Conservation (phyloP, 2,888 invertebrate species). For the Theristus sp. region DNA sequence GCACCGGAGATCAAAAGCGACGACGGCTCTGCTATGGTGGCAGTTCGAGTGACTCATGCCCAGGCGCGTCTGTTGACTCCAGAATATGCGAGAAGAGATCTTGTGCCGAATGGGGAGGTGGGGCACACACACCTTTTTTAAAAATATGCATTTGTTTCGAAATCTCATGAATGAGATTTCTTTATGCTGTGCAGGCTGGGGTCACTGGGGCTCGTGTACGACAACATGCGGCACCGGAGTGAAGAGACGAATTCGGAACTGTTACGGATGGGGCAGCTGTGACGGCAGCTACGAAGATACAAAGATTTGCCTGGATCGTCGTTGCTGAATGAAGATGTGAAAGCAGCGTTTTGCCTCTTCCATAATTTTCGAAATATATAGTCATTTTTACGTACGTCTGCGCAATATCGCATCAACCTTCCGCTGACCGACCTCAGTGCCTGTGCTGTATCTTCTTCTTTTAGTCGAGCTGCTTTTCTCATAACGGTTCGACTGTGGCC, state of each 20-base stretch:
- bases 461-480: no score
- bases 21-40: conserved; percentile 21
- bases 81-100: conserved; percentile 20
- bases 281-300: conserved; percentile 12
- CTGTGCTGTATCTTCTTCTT: no score
- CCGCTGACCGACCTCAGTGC: no score
- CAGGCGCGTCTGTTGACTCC: conserved; percentile 14
- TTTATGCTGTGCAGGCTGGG: conserved; percentile 27
- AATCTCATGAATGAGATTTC: no score
- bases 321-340: no score
- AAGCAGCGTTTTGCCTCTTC: no score
- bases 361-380: no score
- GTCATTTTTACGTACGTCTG: no score
- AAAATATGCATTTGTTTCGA: no score
- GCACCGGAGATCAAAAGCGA: conserved; percentile 23
- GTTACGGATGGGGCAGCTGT: conserved; percentile 23
- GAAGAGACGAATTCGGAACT: conserved; percentile 23
- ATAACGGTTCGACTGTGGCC: no score
- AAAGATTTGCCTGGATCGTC: background rate
- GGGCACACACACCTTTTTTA: no score
- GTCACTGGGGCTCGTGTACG: conserved; percentile 23
- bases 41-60: conserved; percentile 19
- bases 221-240: conserved; percentile 22
- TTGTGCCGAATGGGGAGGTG: conserved; percentile 17
- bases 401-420: no score